Base-by-base conservation (phyloP, 2,797 vertebrate species). In the Poecilia velifera region DNA sequence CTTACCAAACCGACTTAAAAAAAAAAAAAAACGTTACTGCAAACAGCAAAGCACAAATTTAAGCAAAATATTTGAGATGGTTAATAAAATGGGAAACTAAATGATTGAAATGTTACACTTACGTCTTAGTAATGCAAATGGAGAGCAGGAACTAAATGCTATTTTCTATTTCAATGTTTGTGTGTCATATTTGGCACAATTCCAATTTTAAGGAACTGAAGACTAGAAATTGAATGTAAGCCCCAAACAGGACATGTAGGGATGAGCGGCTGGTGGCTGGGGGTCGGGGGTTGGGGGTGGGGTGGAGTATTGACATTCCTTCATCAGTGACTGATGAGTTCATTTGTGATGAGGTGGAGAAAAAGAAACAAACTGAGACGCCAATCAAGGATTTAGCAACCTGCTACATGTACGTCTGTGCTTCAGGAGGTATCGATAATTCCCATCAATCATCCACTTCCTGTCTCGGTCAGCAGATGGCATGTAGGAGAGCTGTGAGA, bases 381-480 rank as follows among this genome's bases (percentile, higher is more conserved):
- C 31, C 68, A 83, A 93, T 91, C 86, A 87, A 86, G 89, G 80
- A 90, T 87, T 87, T 84, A 85, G 80, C 81, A 51, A 80, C 73
- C 82, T 57, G 74, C 82, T 88, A 70, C 72, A 72, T 88, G 76
- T 81, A 84, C 78, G 84, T 84, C 85, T 90, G 88, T 86, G 86
- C 84, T 82, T 86, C 74, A 88, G 74, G 76, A 86, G 75, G 88
- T 93, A 92, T 94, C 92, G 88, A 92, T 95, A 93, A 90, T 92
- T 95, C 90, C 86, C 90, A 94, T 94, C 92, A 94, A 93, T 95
- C 91, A 94, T 92, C 87, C 86, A 84, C 89, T 93, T 94, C 92
- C 91, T 93, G 91, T 84, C 88, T 93, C 90, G 94, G 86, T 93
- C 91, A 94, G 91, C 94, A 94, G 93, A 91, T 94, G 94, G 94